Conservation (phyloP, 2,113 vertebrate genomes). For the Haemorhous mexicanus region DNA sequence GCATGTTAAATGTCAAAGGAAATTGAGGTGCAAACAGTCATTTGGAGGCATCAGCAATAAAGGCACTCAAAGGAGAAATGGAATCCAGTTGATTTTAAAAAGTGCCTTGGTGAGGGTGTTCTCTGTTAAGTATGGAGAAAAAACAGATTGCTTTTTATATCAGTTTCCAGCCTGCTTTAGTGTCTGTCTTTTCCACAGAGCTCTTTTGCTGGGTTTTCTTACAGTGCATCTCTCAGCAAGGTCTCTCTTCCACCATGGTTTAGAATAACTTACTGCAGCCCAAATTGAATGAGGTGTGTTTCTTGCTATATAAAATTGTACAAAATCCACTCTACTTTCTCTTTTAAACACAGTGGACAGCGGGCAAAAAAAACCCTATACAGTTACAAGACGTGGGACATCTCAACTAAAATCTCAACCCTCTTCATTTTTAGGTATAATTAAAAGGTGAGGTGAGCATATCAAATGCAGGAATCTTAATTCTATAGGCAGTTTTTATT, state of each 20-base stretch:
- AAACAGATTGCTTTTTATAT: neutral
- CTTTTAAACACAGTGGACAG: neutral
- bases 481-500: neutral
- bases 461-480: neutral
- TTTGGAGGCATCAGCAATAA: neutral
- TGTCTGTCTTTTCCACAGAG: neutral
- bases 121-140: neutral
- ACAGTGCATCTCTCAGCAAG: neutral
- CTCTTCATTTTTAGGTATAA: neutral
- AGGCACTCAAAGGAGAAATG: neutral
- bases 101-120: neutral
- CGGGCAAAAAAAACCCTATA: neutral
- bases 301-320: neutral
- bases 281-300: neutral
- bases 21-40: neutral
- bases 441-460: neutral
- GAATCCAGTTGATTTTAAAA: neutral
- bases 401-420: neutral
- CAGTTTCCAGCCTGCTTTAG: neutral
- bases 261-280: neutral
- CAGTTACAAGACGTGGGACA: neutral
- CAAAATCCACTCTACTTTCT: neutral
- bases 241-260: neutral
- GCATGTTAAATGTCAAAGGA: neutral
- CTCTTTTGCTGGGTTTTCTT: neutral